Evolutionary conservation across 2,888 invertebrate species (phyloP).

Genomic region (Pogonocherus hispidulus): DNA sequence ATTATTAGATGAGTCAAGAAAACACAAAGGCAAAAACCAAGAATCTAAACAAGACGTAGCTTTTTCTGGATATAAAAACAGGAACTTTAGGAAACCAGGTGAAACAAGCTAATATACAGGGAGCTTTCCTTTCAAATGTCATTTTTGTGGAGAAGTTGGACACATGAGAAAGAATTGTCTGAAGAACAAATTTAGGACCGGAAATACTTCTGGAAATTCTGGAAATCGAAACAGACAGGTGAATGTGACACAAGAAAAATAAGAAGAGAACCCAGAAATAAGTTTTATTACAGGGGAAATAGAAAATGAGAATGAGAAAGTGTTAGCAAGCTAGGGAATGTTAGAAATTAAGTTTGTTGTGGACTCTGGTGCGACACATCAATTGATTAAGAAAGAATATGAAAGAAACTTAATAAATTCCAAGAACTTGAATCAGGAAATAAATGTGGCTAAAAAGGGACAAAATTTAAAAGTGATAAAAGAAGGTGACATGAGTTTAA

Average conservation of each 20-base stretch:
- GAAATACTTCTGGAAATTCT: not conserved
- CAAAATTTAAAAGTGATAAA: constrained; percentile 43
- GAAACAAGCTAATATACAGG: not conserved
- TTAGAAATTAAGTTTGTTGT: constrained; percentile 23
- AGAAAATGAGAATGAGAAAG: not conserved
- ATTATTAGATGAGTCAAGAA: too few species aligned
- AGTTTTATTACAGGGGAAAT: constrained; percentile 4
- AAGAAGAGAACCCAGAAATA: not conserved
- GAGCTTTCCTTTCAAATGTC: not conserved
- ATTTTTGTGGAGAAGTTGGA: not conserved
- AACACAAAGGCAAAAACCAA: not conserved
- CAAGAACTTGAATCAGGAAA: constrained; percentile 38
- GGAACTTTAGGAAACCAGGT: not conserved
- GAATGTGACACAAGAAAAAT: not conserved
- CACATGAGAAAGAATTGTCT: not conserved
- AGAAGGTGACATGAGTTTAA: constrained; percentile 44
- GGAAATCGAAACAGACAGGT: not conserved
- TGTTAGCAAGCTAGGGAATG: constrained; percentile 1
- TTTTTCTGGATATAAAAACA: not conserved
- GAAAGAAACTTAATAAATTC: constrained; percentile 37
- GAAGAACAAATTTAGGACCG: not conserved
- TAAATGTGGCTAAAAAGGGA: constrained; percentile 50
- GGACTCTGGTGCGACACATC: constrained; percentile 48
- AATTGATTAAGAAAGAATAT: constrained; percentile 41
- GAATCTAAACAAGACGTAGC: not conserved